A percentile compares a stretch with the other conserved stretches of the same genome.
Conservation (phyloP, 1,140 invertebrate genomes). For the Euschistus heros region DNA sequence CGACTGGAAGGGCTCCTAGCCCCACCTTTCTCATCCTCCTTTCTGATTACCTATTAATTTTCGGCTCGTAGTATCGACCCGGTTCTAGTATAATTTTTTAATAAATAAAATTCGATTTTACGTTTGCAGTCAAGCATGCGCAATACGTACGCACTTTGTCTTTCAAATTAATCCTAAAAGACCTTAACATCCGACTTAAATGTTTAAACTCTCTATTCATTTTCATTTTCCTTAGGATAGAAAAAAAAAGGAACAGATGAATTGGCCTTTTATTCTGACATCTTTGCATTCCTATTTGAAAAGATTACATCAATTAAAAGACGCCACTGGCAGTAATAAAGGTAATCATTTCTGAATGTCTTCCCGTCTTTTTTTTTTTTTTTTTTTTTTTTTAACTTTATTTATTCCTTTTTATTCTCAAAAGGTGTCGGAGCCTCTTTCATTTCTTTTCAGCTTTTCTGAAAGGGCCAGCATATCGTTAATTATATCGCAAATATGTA, state of each 20-base stretch:
- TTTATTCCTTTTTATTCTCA: conserved; percentile 9
- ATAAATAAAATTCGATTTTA: no score
- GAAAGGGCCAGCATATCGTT: conserved; percentile 8
- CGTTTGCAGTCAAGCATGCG: no score
- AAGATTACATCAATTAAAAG: conserved; percentile 13
- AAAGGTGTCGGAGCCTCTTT: conserved; percentile 13
- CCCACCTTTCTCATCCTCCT: no score
- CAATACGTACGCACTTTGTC: no score
- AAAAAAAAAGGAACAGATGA: background rate
- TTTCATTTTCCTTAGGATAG: no score
- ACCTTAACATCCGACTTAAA: no score
- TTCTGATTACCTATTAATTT: no score
- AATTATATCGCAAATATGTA: conserved; percentile 16
- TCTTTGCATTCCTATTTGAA: conserved; percentile 3
- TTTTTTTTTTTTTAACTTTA: background rate
- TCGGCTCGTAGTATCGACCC: no score
- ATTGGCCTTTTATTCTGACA: conserved; percentile 1
- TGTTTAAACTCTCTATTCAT: no score
- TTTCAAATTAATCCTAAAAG: no score
- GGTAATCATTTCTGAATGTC: conserved; percentile 13
- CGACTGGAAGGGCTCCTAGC: no score
- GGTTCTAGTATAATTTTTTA: no score
- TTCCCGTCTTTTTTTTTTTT: background rate
- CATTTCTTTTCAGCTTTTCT: conserved; percentile 13
- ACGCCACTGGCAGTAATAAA: conserved; percentile 10